Evolutionary conservation across 2,888 invertebrate genomes (phyloP).

Genomic region (Phyllotreta striolata): DNA sequence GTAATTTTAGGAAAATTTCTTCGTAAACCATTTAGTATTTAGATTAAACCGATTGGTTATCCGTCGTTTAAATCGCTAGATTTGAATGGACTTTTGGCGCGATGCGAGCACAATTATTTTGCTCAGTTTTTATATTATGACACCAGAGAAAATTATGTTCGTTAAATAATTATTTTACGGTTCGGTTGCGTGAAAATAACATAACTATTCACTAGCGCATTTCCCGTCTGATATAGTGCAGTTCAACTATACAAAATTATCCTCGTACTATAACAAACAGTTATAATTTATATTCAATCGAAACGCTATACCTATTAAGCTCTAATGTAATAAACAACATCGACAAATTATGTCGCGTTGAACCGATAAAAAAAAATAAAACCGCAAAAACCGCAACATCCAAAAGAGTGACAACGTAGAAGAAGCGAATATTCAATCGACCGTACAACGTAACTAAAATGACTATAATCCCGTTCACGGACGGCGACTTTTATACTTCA

Average conservation of each 20-base stretch:
- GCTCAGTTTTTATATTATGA: slow-evolving; percentile 7
- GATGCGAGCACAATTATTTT: too few relatives aligned
- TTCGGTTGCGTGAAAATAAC: background rate
- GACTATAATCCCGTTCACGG: slow-evolving; percentile 22
- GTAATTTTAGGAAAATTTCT: too few relatives aligned
- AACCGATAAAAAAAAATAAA: background rate
- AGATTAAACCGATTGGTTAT: too few relatives aligned
- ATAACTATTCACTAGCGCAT: background rate
- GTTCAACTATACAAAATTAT: slow-evolving; percentile 3
- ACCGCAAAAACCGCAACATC: background rate
- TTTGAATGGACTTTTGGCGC: too few relatives aligned
- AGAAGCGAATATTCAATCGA: slow-evolving; percentile 26
- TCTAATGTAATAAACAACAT: too few relatives aligned
- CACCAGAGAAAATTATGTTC: slow-evolving; percentile 13
- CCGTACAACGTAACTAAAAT: slow-evolving; percentile 25
- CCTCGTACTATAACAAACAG: too few relatives aligned
- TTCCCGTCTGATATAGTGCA: background rate
- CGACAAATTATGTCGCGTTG: too few relatives aligned
- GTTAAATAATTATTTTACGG: slow-evolving; percentile 16
- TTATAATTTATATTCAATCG: too few relatives aligned
- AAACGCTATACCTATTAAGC: too few relatives aligned
- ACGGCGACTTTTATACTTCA: slow-evolving; percentile 22
- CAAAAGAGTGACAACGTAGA: background rate
- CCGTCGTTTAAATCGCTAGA: too few relatives aligned
- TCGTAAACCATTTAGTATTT: too few relatives aligned